phyloP scores from a whole-genome alignment of 2,113 vertebrate species.

The Lepus americanus region DNA sequence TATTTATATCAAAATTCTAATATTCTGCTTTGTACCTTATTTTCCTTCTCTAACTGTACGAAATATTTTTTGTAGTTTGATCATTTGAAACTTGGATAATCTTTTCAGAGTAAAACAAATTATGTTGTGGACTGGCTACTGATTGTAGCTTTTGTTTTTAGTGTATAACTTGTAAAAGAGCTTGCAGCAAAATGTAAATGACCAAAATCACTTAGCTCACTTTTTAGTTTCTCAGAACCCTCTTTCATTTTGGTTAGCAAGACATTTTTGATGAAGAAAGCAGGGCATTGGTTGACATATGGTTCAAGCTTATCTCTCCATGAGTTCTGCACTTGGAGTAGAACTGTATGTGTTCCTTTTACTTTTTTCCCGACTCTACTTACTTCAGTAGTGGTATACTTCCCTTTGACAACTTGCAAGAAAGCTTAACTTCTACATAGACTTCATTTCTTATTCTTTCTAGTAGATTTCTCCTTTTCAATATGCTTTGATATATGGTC shows the following conservation, averaged over 20 bases:
- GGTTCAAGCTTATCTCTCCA: background rate
- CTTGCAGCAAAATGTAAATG: background rate
- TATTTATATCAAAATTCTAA: background rate
- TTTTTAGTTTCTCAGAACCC: background rate
- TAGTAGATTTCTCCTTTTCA: slow-evolving; percentile 80
- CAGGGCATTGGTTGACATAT: background rate
- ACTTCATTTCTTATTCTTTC: slow-evolving; percentile 84
- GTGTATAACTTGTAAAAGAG: background rate
- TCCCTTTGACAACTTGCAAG: slow-evolving; percentile 86
- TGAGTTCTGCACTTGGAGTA: slow-evolving; percentile 45
- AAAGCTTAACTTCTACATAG: slow-evolving; percentile 83
- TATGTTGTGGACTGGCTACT: background rate
- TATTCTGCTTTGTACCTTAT: background rate
- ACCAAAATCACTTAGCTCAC: background rate
- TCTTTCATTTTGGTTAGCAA: slow-evolving; percentile 48
- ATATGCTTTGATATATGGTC: slow-evolving; percentile 73
- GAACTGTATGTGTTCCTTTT: slow-evolving; percentile 39
- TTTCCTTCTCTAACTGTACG: background rate
- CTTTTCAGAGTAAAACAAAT: background rate
- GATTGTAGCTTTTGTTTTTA: background rate
- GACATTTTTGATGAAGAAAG: slow-evolving; percentile 37
- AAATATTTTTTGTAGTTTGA: background rate
- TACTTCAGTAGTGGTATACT: slow-evolving; percentile 73
- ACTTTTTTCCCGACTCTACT: slow-evolving; percentile 73
- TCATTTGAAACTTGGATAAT: slow-evolving; percentile 40